These are phyloP conservation scores for Phortica variegata DNA, from an alignment of 1,140 invertebrate species.

Conservation along the genomic window DNA sequence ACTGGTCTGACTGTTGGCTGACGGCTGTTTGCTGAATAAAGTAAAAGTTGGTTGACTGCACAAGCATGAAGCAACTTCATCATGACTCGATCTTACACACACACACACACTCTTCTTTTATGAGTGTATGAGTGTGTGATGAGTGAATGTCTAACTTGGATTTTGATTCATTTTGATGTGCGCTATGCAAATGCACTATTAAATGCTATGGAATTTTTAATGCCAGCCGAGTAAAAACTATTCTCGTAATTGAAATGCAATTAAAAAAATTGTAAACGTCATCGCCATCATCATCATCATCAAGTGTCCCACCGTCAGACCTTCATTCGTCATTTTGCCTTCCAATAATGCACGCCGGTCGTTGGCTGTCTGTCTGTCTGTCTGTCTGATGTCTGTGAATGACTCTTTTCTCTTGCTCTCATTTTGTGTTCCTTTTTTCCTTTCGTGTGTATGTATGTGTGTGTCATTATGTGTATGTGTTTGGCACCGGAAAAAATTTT, in stretches of 20 bases:
- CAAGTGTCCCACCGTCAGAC: too few relatives aligned
- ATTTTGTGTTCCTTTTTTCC: not conserved
- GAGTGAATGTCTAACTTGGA: too few relatives aligned
- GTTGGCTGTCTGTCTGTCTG: not conserved
- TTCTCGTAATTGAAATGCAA: slow-evolving; percentile 49
- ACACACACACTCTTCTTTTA: too few relatives aligned
- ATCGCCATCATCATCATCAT: slow-evolving; percentile 23
- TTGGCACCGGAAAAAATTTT: slow-evolving; percentile 22
- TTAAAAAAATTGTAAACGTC: slow-evolving; percentile 45
- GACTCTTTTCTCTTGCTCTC: not conserved
- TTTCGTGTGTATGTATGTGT: slow-evolving; percentile 19
- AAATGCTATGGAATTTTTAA: not conserved
- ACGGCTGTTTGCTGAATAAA: not conserved
- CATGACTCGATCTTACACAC: too few relatives aligned
- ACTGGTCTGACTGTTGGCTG: too few relatives aligned
- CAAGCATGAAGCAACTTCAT: slow-evolving; percentile 23
- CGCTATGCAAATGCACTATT: not conserved
- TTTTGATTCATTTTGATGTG: not conserved
- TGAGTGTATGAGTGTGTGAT: too few relatives aligned
- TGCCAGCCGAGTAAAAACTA: slow-evolving; percentile 23
- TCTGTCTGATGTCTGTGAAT: too few relatives aligned
- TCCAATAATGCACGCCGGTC: too few relatives aligned
- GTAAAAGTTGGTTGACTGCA: slow-evolving; percentile 24
- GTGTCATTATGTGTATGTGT: slow-evolving; percentile 4
- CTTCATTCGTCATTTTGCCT: too few relatives aligned